phyloP scores from a whole-genome alignment of 2,797 vertebrate species.

The Hippopotamyrus pictus region DNA sequence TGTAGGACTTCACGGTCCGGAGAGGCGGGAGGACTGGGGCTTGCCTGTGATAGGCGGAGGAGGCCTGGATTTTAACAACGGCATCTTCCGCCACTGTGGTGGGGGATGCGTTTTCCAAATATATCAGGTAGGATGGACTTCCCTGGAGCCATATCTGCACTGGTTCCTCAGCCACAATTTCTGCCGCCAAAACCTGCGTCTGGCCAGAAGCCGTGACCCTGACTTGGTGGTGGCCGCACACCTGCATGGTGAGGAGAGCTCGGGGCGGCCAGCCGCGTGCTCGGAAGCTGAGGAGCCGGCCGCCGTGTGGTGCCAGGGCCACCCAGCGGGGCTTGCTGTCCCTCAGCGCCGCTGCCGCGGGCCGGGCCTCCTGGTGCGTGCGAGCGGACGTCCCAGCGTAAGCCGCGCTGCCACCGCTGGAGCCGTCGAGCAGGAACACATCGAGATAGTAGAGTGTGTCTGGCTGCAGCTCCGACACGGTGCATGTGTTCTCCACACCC shows the following conservation, averaged over 20 bases:
- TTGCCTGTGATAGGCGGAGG: constrained; percentile 45
- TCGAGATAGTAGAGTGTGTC: constrained; percentile 59
- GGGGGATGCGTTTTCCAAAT: constrained; percentile 41
- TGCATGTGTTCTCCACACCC: constrained; percentile 51
- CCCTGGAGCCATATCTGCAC: constrained; percentile 52
- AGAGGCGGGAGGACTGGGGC: constrained; percentile 53
- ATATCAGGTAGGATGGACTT: constrained; percentile 42
- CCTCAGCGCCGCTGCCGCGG: constrained; percentile 44
- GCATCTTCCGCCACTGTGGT: not conserved
- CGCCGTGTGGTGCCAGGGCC: constrained; percentile 24
- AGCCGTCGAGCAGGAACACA: constrained; percentile 51
- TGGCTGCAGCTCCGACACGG: constrained; percentile 44
- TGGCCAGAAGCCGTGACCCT: constrained; percentile 44
- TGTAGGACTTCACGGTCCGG: constrained; percentile 59
- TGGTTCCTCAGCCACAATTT: constrained; percentile 43
- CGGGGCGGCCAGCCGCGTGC: constrained; percentile 47
- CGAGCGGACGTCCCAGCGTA: constrained; percentile 54
- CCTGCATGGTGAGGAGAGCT: constrained; percentile 52
- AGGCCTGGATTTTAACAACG: constrained; percentile 50
- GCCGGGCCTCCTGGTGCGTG: constrained; percentile 49
- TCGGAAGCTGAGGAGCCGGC: constrained; percentile 41
- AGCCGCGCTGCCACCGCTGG: constrained; percentile 47
- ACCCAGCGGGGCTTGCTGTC: constrained; percentile 50
- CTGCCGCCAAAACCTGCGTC: constrained; percentile 36
- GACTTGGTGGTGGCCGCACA: constrained; percentile 44